Evolutionary conservation across 2,797 vertebrate species (phyloP), one percentile per base, ranked within the genome.

Genomic region (Myotis vivesi): DNA sequence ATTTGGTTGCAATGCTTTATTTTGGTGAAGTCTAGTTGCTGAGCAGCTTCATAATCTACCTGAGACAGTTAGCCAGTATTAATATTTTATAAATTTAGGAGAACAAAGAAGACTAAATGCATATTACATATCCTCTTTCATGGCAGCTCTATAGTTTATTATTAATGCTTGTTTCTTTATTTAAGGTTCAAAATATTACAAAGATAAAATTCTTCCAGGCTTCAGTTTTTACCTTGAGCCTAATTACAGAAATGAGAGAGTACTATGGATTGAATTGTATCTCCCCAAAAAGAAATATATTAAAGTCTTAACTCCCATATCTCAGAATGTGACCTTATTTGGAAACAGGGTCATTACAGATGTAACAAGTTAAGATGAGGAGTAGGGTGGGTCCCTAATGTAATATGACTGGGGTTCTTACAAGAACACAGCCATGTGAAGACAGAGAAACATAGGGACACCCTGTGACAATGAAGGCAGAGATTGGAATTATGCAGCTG

Each of bases 71-170:
- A 87, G 62, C 22, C 75, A 41, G 22, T 90, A n/a, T 22, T 68
- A 55, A 84, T 62, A 68, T 94, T 89, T 92, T 53, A 72, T 72
- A 89, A 66, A 80, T 75, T 84, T 82, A 82, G 20, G 77, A 87
- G 64, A 79, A 80, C 16, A 41, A 85, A 36, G 36, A 90, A 77
- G 30, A 92, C 6, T 71, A 75, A 90, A 30, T 28, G 28, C 46
- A 46, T 19, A 55, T 53, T 15, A 59, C 17, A 9, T n/a, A 77
- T 53, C 53, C 19, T 71, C 30, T 84, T 51, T 57, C 44, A 91
- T 13, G 41, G 36, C 17, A 68, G 59, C 30, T 87, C 73, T 80
- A 49, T 80, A 44, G 33, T 86, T 59, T 64, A 79, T 62, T 15
- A 33, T 38, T 82, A 68, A 86, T 55, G 23, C 19, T n/a, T 41